Evolutionary conservation across 1,140 invertebrate genomes (phyloP).

Genomic region (Latrodectus geometricus): DNA sequence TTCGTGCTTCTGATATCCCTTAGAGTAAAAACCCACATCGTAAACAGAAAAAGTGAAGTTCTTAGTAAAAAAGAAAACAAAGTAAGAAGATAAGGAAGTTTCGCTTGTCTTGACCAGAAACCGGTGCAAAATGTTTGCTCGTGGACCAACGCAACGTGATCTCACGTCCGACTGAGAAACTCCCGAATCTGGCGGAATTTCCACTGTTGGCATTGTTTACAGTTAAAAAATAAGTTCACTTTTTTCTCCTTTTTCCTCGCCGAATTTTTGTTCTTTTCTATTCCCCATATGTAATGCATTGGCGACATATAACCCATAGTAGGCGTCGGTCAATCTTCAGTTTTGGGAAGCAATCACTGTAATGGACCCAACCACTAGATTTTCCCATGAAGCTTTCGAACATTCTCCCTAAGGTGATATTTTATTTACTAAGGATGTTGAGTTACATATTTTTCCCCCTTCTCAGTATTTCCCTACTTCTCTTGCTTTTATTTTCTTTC

Average conservation of each 20-base stretch:
- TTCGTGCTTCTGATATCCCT: not conserved
- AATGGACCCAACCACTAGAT: constrained; percentile 28
- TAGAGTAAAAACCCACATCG: not conserved
- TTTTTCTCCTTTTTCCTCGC: not conserved
- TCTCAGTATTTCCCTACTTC: not conserved
- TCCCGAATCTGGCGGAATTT: not conserved
- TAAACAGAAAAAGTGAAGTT: not conserved
- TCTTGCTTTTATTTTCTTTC: not conserved
- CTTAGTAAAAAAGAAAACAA: not conserved
- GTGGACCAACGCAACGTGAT: not conserved
- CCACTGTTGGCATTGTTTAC: constrained; percentile 16
- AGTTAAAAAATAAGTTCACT: constrained; percentile 7
- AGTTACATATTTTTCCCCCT: not conserved
- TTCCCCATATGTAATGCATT: constrained; percentile 3
- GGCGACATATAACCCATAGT: constrained; percentile 2
- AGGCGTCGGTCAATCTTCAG: constrained; percentile 17
- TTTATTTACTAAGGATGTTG: constrained; percentile 42
- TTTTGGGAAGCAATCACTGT: constrained; percentile 30
- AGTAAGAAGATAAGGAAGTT: not conserved
- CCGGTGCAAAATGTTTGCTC: constrained; percentile 13
- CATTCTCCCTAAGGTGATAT: constrained; percentile 12
- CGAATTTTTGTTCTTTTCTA: not conserved
- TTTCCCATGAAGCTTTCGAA: not conserved
- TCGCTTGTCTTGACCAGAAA: not conserved
- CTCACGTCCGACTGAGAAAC: not conserved